Evolutionary conservation across 1,140 invertebrate species (phyloP).

Genomic region (Battus philenor): DNA sequence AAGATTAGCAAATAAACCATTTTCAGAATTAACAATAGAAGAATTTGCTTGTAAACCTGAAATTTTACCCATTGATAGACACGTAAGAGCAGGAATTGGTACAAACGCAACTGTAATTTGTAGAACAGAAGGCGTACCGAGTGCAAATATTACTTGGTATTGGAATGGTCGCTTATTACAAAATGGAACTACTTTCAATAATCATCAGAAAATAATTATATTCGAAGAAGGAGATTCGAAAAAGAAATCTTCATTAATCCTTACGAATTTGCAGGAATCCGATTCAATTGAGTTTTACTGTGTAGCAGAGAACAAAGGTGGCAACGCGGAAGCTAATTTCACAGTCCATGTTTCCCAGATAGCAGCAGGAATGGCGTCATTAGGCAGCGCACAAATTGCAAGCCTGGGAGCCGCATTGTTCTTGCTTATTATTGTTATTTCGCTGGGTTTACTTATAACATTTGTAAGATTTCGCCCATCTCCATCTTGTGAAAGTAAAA

Average conservation of each 20-base stretch:
- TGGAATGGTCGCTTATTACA: slow-evolving; percentile 88
- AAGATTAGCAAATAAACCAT: slow-evolving; percentile 80
- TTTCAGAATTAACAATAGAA: slow-evolving; percentile 85
- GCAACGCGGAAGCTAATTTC: slow-evolving; percentile 93
- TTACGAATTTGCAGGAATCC: slow-evolving; percentile 91
- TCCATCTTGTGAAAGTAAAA: slow-evolving; percentile 85
- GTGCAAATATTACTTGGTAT: slow-evolving; percentile 90
- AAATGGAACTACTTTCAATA: slow-evolving; percentile 87
- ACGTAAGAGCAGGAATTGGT: slow-evolving; percentile 86
- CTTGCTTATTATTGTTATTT: slow-evolving; percentile 85
- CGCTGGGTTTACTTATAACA: slow-evolving; percentile 84
- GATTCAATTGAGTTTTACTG: slow-evolving; percentile 94
- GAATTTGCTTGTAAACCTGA: slow-evolving; percentile 93
- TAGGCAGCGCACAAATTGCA: slow-evolving; percentile 90
- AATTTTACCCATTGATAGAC: slow-evolving; percentile 84
- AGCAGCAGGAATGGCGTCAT: slow-evolving; percentile 84
- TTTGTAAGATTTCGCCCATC: slow-evolving; percentile 82
- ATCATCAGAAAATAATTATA: slow-evolving; percentile 88
- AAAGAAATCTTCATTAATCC: slow-evolving; percentile 86
- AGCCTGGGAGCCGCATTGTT: slow-evolving; percentile 89
- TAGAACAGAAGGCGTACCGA: slow-evolving; percentile 85
- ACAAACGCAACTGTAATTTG: slow-evolving; percentile 91
- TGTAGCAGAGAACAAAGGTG: slow-evolving; percentile 93
- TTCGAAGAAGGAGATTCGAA: slow-evolving; percentile 85
- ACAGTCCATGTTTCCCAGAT: slow-evolving; percentile 88